A percentile compares a stretch with the other conserved stretches of the same genome.
Evolutionary conservation across 1,140 invertebrate genomes (phyloP).

Genomic region (Sarcophaga peregrina): DNA sequence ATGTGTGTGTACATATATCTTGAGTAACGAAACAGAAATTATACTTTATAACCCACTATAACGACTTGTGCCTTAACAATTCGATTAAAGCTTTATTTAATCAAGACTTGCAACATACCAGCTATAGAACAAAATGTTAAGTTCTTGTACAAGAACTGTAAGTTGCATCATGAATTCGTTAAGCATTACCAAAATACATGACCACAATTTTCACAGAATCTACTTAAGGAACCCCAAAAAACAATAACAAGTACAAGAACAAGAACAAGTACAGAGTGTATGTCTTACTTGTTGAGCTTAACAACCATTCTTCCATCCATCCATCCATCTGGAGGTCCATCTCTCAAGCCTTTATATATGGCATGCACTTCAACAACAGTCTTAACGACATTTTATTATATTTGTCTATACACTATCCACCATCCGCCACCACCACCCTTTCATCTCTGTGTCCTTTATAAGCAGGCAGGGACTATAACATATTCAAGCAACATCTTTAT

Average conservation of each 20-base stretch:
- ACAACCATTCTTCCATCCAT: neutral
- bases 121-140: constrained; percentile 20
- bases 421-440: neutral
- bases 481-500: constrained; percentile 24
- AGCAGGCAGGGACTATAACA: neutral
- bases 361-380: no score
- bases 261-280: neutral
- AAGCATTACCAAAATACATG: neutral
- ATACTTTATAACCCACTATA: neutral
- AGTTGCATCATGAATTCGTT: constrained; percentile 9
- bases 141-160: neutral
- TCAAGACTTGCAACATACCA: constrained; percentile 14
- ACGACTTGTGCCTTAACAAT: constrained; percentile 14
- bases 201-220: neutral
- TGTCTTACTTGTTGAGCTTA: neutral
- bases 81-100: constrained; percentile 40
- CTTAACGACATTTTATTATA: constrained; percentile 3
- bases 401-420: neutral
- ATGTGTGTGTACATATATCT: neutral
- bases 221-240: no score
- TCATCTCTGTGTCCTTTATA: constrained; percentile 17
- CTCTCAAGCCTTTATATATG: neutral
- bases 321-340: neutral
- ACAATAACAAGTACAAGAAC: neutral
- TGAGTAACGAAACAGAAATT: neutral